Base-by-base conservation (phyloP, 2,888 invertebrate genomes). In the Dynastes hyllus region DNA sequence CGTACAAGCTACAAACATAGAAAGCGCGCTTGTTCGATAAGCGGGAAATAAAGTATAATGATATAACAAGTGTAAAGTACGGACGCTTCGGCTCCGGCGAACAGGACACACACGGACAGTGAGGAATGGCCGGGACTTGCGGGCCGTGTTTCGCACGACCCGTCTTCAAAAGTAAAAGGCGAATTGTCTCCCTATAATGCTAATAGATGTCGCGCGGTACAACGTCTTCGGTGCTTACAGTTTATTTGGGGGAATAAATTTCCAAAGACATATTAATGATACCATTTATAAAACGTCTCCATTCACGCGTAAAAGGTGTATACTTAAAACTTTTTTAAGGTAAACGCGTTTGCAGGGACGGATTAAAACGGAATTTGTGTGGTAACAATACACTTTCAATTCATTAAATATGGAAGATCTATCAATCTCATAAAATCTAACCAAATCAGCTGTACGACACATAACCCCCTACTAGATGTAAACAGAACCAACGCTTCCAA, bases 141-240 rank as follows among this genome's bases (percentile, higher is more conserved):
- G 40, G 63, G 13, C 32, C 73, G 73, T 77, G 77, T 77, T 76
- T 79, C 79, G 53, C 79, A 69, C 76, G 79, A 58, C 79, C 65
- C 76, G 76, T 73, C 77, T 61, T 45, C 73, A 75, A 75, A 75
- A 75, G 73, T 75, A 78, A 80, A 80, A 78, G 79, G 71, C 78
- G 79, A 81, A 81, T 81, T 81, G 81, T 81, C 55, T 16, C 77
- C 78, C 76, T 76, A 63, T 81, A 81, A 81, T 81, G 81, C 81
- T 81, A 81, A 81, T 81, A 81, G 81, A 81, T 81, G 81, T 81
- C 77, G 79, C 55, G 76, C 66, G 63, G 75, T 61, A 78, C 77
- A 71, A 61, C 79, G 78, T 66, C 78, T 65, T 40, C 61, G 78
- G 71, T 78, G 55, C 77, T 78, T 77, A 77, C 69, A 77, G 66